phyloP scores from a whole-genome alignment of 2,888 invertebrate genomes.

The Tortrix viridana region DNA sequence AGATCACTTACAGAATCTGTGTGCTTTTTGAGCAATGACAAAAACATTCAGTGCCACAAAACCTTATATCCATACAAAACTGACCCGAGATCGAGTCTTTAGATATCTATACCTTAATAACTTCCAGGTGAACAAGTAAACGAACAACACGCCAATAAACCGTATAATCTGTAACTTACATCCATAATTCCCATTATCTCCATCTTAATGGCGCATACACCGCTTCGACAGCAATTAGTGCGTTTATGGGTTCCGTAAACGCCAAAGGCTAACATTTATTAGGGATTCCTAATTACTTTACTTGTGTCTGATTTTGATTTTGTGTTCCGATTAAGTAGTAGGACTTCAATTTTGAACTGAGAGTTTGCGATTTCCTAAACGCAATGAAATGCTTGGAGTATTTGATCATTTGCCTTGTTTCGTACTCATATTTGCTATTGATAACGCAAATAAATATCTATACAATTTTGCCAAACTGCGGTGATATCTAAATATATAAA shows the following conservation, averaged over 20 bases:
- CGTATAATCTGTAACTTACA: slow-evolving; percentile 34
- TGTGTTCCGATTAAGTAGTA: slow-evolving; percentile 21
- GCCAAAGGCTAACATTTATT: slow-evolving; percentile 39
- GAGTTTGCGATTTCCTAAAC: neutral
- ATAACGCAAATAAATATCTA: too few species aligned
- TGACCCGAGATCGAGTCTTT: too few species aligned
- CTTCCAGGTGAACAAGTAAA: slow-evolving; percentile 27
- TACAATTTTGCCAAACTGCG: too few species aligned
- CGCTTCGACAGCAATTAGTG: slow-evolving; percentile 36
- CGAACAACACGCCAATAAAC: slow-evolving; percentile 32
- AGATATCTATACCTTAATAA: slow-evolving; percentile 4
- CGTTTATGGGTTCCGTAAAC: slow-evolving; percentile 35
- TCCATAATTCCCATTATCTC: slow-evolving; percentile 36
- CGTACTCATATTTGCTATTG: too few species aligned
- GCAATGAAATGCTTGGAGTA: neutral
- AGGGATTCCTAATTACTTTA: slow-evolving; percentile 36
- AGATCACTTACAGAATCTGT: too few species aligned
- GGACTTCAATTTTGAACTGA: slow-evolving; percentile 13
- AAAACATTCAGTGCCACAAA: too few species aligned
- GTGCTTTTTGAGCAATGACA: too few species aligned
- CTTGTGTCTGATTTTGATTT: slow-evolving; percentile 34
- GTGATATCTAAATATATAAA: too few species aligned
- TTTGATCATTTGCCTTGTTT: too few species aligned
- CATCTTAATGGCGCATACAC: slow-evolving; percentile 36
- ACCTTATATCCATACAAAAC: too few species aligned